A percentile compares a stretch with the other conserved stretches of the same genome.
Conservation (phyloP, 2,797 vertebrate genomes). For the Fundulus diaphanus region DNA sequence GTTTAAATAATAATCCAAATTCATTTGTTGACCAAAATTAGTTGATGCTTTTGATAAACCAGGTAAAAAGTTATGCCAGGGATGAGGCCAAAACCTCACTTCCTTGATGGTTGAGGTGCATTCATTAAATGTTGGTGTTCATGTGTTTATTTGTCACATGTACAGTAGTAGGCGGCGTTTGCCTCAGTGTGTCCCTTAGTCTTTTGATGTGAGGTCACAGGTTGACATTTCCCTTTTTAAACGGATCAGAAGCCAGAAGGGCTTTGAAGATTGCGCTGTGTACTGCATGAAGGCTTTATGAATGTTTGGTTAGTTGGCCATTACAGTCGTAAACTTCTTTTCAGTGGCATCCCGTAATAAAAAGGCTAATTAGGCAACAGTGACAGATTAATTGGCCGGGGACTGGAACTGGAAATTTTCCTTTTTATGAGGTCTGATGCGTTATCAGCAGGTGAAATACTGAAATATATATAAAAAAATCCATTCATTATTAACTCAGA, state of each 20-base stretch:
- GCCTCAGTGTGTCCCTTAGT: neutral
- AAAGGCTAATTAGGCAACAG: neutral
- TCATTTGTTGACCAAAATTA: neutral
- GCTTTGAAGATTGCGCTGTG: neutral
- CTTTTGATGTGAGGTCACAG: neutral
- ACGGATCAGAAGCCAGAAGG: neutral
- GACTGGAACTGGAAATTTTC: neutral
- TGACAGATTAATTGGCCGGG: neutral
- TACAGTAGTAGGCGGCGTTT: too few species aligned
- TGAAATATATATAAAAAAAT: neutral
- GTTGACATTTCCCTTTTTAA: neutral
- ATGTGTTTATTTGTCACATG: too few species aligned
- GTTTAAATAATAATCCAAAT: neutral
- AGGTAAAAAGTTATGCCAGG: too few species aligned
- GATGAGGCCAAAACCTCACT: too few species aligned
- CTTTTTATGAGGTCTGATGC: too few species aligned
- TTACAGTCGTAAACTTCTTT: too few species aligned
- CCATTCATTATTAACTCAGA: neutral
- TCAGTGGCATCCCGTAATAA: neutral
- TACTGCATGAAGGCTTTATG: neutral
- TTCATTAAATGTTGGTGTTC: too few species aligned
- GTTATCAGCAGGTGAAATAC: neutral
- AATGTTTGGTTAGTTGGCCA: constrained; percentile 4
- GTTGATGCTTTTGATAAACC: neutral
- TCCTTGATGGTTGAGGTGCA: too few species aligned